Evolutionary conservation across 2,797 vertebrate genomes (phyloP).

Genomic region (Gobionotothen gibberifrons): DNA sequence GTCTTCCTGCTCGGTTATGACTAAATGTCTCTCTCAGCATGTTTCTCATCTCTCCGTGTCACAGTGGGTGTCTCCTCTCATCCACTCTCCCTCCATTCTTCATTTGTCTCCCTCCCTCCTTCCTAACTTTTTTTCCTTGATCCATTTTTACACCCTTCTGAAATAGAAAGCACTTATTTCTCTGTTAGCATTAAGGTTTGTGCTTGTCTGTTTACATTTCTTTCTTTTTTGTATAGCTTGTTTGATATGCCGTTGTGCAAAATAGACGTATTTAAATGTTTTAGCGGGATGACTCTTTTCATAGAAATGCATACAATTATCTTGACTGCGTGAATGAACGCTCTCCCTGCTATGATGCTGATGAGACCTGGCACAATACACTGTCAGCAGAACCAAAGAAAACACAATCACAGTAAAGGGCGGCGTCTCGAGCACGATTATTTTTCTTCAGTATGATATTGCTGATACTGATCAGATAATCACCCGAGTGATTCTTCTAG

Average conservation of each 20-base stretch:
- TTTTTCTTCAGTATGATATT: background rate
- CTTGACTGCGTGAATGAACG: constrained; percentile 21
- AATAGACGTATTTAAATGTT: constrained; percentile 32
- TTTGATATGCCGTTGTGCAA: constrained; percentile 4
- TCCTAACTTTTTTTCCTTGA: constrained; percentile 1
- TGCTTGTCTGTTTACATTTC: background rate
- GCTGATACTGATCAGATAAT: constrained; percentile 20
- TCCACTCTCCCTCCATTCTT: constrained; percentile 36
- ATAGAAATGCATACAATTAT: constrained; percentile 27
- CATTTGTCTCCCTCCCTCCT: constrained; percentile 44
- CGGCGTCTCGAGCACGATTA: constrained; percentile 6
- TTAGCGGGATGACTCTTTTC: constrained; percentile 29
- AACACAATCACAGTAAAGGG: constrained; percentile 25
- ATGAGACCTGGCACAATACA: constrained; percentile 14
- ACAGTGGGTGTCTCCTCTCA: constrained; percentile 54
- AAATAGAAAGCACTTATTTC: constrained; percentile 37
- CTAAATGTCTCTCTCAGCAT: constrained; percentile 68
- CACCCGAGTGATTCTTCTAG: constrained; percentile 12
- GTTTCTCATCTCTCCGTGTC: constrained; percentile 53
- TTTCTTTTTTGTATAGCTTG: background rate
- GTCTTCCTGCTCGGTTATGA: constrained; percentile 50
- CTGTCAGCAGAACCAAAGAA: constrained; percentile 35
- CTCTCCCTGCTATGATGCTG: constrained; percentile 10
- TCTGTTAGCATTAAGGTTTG: constrained; percentile 16
- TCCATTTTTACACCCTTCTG: constrained; percentile 31